phyloP scores from a whole-genome alignment of 2,888 invertebrate genomes.

The Hyposoter didymator region DNA sequence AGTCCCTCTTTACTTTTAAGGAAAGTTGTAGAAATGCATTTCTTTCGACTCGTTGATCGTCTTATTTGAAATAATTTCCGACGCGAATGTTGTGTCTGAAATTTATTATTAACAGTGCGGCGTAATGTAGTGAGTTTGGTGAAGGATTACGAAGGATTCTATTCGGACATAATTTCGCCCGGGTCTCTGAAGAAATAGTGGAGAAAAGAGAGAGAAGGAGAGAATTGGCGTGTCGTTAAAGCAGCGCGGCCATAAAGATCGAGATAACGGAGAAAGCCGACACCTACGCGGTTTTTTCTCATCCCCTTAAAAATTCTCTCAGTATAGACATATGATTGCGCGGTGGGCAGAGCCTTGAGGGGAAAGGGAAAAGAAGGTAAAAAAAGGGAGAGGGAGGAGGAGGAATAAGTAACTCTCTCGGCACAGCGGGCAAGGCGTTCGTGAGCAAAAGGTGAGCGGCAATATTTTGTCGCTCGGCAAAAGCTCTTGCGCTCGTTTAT shows the following conservation, averaged over 20 bases:
- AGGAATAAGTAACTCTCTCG: slow-evolving; percentile 34
- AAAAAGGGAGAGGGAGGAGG: slow-evolving; percentile 53
- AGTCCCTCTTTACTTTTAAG: no score
- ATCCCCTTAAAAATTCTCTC: slow-evolving; percentile 30
- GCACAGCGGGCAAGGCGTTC: slow-evolving; percentile 27
- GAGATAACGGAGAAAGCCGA: slow-evolving; percentile 75
- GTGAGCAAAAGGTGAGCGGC: slow-evolving; percentile 30
- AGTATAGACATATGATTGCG: slow-evolving; percentile 67
- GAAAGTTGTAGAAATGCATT: no score
- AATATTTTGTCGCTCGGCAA: slow-evolving; percentile 57
- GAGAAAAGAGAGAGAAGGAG: slow-evolving; percentile 3
- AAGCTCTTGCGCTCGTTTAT: slow-evolving; percentile 28
- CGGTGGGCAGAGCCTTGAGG: slow-evolving; percentile 14
- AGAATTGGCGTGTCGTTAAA: slow-evolving; percentile 76
- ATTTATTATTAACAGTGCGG: not conserved
- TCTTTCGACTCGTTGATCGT: slow-evolving; percentile 15
- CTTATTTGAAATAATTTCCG: not conserved
- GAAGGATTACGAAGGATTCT: slow-evolving; percentile 6
- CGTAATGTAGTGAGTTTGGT: not conserved
- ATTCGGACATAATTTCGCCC: not conserved
- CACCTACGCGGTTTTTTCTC: slow-evolving; percentile 61
- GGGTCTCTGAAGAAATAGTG: not conserved
- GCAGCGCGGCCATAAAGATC: slow-evolving; percentile 77
- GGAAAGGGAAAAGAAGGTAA: slow-evolving; percentile 8
- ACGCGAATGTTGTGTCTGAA: not conserved